A percentile compares a stretch with the other conserved stretches of the same genome.
Conservation (phyloP, 2,888 invertebrate species). For the Drosophila hamatofila region DNA sequence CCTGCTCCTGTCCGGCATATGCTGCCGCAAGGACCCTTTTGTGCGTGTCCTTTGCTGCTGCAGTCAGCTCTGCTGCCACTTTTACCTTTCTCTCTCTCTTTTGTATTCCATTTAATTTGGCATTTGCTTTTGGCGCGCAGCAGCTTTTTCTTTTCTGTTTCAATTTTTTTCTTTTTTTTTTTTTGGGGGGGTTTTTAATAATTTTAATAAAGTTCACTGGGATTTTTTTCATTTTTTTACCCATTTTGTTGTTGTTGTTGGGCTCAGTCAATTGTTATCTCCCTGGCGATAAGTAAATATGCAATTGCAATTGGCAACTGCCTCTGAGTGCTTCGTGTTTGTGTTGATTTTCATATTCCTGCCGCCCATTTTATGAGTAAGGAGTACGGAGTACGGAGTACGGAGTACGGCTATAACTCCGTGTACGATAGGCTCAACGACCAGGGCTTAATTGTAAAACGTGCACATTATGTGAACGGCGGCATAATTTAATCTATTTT, state of each 20-base stretch:
- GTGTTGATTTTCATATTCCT: slow-evolving; percentile 53
- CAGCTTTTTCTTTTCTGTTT: slow-evolving; percentile 36
- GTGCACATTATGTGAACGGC: slow-evolving; percentile 23
- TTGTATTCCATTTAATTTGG: slow-evolving; percentile 73
- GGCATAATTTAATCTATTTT: slow-evolving; percentile 61
- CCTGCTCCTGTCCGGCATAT: slow-evolving; percentile 36
- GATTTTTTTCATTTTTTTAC: slow-evolving; percentile 48
- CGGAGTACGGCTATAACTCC: slow-evolving; percentile 25
- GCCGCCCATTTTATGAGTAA: not conserved
- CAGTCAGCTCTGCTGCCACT: slow-evolving; percentile 30
- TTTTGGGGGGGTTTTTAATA: slow-evolving; percentile 48
- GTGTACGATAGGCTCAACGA: slow-evolving; percentile 22
- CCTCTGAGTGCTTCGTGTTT: slow-evolving; percentile 32
- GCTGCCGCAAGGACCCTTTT: slow-evolving; percentile 41
- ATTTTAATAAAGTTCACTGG: slow-evolving; percentile 76
- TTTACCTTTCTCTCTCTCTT: slow-evolving; percentile 4
- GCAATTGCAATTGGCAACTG: slow-evolving; percentile 64
- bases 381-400: not conserved
- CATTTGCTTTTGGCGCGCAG: slow-evolving; percentile 49
- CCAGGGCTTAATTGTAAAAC: slow-evolving; percentile 35
- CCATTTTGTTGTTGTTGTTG: not conserved
- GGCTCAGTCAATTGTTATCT: slow-evolving; percentile 75
- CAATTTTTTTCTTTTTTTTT: not conserved
- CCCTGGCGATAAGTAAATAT: slow-evolving; percentile 71
- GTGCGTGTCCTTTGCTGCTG: slow-evolving; percentile 73